These are phyloP conservation scores for Aphyosemion australe DNA, from an alignment of 2,113 vertebrate species.

Conservation along the genomic window DNA sequence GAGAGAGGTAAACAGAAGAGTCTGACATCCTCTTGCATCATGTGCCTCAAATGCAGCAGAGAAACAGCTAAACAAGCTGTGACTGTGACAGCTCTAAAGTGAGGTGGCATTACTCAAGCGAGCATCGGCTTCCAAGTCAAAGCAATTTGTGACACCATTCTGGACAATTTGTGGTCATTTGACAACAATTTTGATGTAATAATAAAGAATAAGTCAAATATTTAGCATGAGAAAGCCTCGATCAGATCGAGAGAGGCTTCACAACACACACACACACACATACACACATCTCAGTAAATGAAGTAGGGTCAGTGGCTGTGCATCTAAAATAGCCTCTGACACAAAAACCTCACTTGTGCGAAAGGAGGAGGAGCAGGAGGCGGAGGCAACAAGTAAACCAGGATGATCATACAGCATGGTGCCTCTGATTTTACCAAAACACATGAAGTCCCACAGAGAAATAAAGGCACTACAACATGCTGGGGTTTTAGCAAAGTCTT, in stretches of 20 bases:
- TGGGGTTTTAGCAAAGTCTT: constrained; percentile 10
- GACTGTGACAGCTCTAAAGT: constrained; percentile 72
- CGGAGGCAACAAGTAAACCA: constrained; percentile 21
- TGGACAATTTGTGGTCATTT: constrained; percentile 50
- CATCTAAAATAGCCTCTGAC: constrained; percentile 87
- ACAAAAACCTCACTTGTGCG: constrained; percentile 80
- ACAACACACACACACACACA: constrained; percentile 26
- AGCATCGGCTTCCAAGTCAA: constrained; percentile 63
- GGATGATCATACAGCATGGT: constrained; percentile 23
- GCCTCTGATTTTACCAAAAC: background rate
- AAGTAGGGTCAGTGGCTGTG: constrained; percentile 78
- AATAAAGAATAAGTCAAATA: constrained; percentile 45
- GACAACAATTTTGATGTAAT: constrained; percentile 63
- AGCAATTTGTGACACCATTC: constrained; percentile 69
- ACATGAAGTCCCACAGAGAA: too few species aligned
- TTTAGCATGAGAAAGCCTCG: constrained; percentile 19
- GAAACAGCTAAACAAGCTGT: constrained; percentile 69
- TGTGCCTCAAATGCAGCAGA: constrained; percentile 71
- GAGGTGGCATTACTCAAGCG: constrained; percentile 67
- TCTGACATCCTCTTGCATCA: constrained; percentile 81
- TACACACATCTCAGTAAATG: constrained; percentile 63
- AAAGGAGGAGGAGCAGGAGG: constrained; percentile 42
- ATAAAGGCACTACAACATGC: background rate
- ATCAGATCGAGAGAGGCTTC: constrained; percentile 28
- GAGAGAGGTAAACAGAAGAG: constrained; percentile 73